Percentiles rank a stretch among this genome's conserved stretches.
Conservation (phyloP, 2,797 vertebrate genomes). For the Capromys pilorides region DNA sequence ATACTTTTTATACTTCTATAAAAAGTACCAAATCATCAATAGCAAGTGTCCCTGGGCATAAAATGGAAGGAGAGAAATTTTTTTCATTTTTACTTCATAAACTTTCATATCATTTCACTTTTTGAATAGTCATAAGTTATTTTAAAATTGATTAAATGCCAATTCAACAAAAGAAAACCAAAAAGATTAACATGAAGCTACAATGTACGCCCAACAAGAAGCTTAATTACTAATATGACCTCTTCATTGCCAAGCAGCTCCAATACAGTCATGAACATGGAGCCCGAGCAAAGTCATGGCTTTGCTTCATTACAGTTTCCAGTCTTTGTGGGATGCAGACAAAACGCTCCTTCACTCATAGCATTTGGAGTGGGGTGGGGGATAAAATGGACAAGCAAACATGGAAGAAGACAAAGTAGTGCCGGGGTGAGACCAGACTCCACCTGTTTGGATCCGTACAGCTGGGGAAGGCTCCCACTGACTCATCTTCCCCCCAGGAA, state of each 20-base stretch:
- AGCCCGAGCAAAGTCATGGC: background rate
- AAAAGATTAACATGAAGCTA: background rate
- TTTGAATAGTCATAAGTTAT: background rate
- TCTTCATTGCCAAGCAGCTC: background rate
- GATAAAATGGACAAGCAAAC: background rate
- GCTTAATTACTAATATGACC: background rate
- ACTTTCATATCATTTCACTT: background rate
- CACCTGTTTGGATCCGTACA: background rate
- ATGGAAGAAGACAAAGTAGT: background rate
- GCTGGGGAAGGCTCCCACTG: background rate
- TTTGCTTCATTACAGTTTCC: background rate
- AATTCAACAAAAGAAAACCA: background rate
- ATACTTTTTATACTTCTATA: background rate
- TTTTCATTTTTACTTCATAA: background rate
- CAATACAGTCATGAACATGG: background rate
- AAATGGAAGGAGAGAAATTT: background rate
- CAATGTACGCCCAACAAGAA: background rate
- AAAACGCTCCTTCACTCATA: background rate
- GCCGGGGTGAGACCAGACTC: background rate
- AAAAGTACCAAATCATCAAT: background rate
- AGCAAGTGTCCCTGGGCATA: background rate
- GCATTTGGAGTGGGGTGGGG: background rate
- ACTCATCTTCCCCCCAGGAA: background rate
- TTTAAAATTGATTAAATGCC: conserved; percentile 2
- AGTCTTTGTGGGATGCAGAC: background rate